Percentiles rank a stretch among this genome's conserved stretches.
These are phyloP conservation scores for Eilema depressum DNA, from an alignment of 2,888 invertebrate species.

Conservation along the genomic window DNA sequence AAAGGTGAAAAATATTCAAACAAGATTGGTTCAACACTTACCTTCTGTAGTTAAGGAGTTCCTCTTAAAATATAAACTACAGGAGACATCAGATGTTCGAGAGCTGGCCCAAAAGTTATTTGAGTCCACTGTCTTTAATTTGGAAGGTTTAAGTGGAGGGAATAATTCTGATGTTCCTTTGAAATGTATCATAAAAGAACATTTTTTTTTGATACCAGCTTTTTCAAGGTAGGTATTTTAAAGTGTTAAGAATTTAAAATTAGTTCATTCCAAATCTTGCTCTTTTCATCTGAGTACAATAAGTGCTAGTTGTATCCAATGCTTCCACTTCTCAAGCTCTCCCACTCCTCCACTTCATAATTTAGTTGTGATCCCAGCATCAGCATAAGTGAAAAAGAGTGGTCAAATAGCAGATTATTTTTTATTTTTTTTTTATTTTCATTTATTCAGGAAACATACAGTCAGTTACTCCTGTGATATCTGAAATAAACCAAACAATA, in stretches of 20 bases:
- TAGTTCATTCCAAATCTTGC: background rate
- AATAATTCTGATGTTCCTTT: constrained; percentile 85
- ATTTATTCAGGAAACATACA: too few species aligned
- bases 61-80: constrained; percentile 58
- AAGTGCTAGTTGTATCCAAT: background rate
- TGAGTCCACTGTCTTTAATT: constrained; percentile 67
- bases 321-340: background rate
- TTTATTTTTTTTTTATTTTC: too few species aligned
- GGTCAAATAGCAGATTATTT: too few species aligned
- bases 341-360: background rate
- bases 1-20: constrained; percentile 60
- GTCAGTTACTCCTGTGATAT: background rate
- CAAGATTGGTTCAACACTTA: constrained; percentile 54
- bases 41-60: constrained; percentile 51
- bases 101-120: constrained; percentile 65
- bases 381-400: too few species aligned
- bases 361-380: too few species aligned
- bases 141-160: constrained; percentile 79
- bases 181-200: constrained; percentile 76
- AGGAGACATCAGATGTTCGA: constrained; percentile 66
- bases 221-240: constrained; percentile 70
- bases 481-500: background rate
- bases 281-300: background rate
- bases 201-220: constrained; percentile 89
- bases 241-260: background rate